A percentile compares a stretch with the other conserved stretches of the same genome.
Evolutionary conservation across 2,888 invertebrate genomes (phyloP).

Genomic region (Nesidiocoris tenuis): DNA sequence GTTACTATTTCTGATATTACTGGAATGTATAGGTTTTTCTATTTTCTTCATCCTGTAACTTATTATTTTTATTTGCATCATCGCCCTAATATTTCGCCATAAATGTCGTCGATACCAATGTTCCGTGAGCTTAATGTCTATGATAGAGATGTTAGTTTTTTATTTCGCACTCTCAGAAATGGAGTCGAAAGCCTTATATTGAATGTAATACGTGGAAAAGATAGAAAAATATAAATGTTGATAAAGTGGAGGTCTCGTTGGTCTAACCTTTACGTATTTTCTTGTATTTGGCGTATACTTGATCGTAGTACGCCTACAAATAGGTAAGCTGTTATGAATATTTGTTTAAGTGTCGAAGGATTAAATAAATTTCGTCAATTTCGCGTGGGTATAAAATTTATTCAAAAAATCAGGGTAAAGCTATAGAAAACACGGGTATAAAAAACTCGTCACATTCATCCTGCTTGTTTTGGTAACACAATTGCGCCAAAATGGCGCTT

Average conservation of each 20-base stretch:
- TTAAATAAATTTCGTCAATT: neutral
- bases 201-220: neutral
- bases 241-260: neutral
- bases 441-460: conserved; percentile 31
- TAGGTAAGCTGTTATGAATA: no score
- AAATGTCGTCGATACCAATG: neutral
- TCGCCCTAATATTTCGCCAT: no score
- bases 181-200: neutral
- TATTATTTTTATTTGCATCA: no score
- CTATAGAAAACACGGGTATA: conserved; percentile 27
- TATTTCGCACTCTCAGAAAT: neutral
- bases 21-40: no score
- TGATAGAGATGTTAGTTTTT: neutral
- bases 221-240: neutral
- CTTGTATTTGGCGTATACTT: no score
- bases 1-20: no score
- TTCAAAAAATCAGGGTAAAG: conserved; percentile 1
- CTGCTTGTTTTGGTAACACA: conserved; percentile 46
- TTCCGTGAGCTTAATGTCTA: neutral
- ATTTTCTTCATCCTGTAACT: no score
- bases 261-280: no score
- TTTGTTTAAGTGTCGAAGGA: neutral
- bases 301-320: no score
- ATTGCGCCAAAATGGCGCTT: conserved; percentile 13
- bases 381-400: conserved; percentile 28